phyloP scores from a whole-genome alignment of 2,113 vertebrate species.

The Benitochromis conjunctus region DNA sequence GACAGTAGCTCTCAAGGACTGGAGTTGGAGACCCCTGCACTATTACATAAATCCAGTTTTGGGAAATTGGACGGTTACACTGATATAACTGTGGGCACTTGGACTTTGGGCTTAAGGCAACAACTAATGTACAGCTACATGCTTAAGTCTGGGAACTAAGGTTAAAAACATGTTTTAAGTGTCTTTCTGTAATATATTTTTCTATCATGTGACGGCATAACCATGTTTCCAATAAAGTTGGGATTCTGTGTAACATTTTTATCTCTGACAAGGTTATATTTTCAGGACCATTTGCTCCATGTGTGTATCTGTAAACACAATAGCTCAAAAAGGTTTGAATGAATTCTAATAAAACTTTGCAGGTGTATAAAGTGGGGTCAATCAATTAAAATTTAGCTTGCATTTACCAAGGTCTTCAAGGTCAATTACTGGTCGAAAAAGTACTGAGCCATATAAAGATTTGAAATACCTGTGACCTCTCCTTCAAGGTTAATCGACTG shows the following conservation, averaged over 20 bases:
- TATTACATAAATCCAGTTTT: not conserved
- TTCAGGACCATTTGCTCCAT: not conserved
- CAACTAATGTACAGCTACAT: not conserved
- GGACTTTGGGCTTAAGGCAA: not conserved
- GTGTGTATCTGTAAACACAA: not conserved
- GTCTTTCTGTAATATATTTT: not conserved
- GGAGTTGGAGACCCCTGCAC: not conserved
- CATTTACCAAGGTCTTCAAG: not conserved
- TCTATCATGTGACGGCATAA: not conserved
- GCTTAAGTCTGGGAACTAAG: not conserved
- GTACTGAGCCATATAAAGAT: not conserved
- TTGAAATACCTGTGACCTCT: not conserved
- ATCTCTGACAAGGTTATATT: not conserved
- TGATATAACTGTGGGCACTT: not conserved
- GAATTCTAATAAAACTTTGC: not conserved
- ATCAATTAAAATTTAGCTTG: not conserved
- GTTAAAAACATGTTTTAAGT: not conserved
- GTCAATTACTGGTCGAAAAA: not conserved
- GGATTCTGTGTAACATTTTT: not conserved
- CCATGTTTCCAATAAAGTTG: not conserved
- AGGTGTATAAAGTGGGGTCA: not conserved
- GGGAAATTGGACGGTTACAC: not conserved
- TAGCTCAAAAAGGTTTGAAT: not conserved
- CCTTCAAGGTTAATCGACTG: not conserved
- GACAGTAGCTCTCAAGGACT: not conserved